Base-by-base conservation (phyloP, 2,888 invertebrate genomes). In the Tenthredo distinguenda region DNA sequence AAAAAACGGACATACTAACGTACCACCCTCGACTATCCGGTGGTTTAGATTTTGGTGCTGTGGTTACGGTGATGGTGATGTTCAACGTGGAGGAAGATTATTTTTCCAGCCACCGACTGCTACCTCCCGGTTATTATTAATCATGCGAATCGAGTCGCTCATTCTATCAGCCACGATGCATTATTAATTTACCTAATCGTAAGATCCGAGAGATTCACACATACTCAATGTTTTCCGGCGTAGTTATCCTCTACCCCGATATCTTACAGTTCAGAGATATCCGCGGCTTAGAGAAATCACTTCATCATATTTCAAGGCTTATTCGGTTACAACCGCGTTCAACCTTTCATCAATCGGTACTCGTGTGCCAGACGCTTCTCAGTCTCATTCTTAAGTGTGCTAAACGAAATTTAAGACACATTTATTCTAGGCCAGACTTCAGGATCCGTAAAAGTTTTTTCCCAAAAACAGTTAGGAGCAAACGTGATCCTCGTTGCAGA, bases 21-120 rank as follows among this genome's bases (percentile, higher is more conserved):
- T 18, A 31, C 55, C 77, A 77, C 77, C 77, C 77, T 34, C 26
- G 9, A 55, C 18, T 77, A 26, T 26, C 1, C 43, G 55, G 77
- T 50, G 31, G 47, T 77, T 31, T 31, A 18, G 34, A 31, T 50
- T 77, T 18, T 77, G n/a, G 72, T 74, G 72, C 40, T 74, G 72
- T 74, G 72, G 40, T 77, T 31, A 77, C 4, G 50, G 77, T 77
- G 50, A 55, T 55, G 26, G 37, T 77, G 50, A 34, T 77, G 40
- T 77, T 77, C 77, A 31, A n/a, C 77, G 77, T 9, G 0, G 34
- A 55, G 26, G 50, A 34, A 50, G 55, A 34, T 55, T 55, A 77
- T 55, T 77, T 31, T 77, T 55, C 12, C 50, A 77, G 77, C 55
- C 34, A 77, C 40, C 77, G 18, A 9, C 31, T 31, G 15, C 77